Percentiles rank a stretch among this genome's conserved stretches.
Evolutionary conservation across 2,113 vertebrate genomes (phyloP).

Genomic region (Petaurus breviceps): DNA sequence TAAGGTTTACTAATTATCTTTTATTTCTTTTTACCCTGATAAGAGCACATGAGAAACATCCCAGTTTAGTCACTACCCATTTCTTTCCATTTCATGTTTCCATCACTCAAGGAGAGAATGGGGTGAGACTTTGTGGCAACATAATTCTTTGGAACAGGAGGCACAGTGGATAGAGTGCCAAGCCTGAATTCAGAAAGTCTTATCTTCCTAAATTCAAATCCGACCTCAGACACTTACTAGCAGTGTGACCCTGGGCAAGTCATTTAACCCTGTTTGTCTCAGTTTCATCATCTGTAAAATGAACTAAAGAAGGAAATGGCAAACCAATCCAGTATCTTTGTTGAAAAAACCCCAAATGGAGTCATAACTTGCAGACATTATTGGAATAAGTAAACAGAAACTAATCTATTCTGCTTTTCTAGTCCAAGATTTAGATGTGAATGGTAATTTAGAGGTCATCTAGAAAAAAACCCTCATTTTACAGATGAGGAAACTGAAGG

Average conservation of each 20-base stretch:
- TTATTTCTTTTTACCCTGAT: slow-evolving; percentile 28
- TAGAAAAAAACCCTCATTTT: neutral
- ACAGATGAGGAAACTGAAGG: neutral
- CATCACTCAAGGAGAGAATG: slow-evolving; percentile 25
- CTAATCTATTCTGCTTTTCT: neutral
- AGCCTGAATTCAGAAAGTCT: neutral
- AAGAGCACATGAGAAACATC: neutral
- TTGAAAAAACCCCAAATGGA: neutral
- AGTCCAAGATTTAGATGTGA: neutral
- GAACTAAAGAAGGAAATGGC: neutral
- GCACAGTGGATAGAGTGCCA: too few relatives aligned
- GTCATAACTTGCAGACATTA: too few relatives aligned
- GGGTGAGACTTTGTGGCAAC: neutral
- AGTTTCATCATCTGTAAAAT: too few relatives aligned
- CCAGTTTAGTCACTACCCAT: slow-evolving; percentile 10
- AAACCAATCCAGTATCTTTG: slow-evolving; percentile 3
- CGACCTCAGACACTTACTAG: too few relatives aligned
- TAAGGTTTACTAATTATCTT: slow-evolving; percentile 3
- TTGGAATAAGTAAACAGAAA: neutral
- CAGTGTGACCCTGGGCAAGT: neutral
- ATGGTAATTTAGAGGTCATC: neutral
- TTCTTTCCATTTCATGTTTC: slow-evolving; percentile 49
- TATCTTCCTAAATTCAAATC: too few relatives aligned
- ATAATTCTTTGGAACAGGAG: neutral
- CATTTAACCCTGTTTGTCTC: neutral